Conservation (phyloP, 1,140 invertebrate species). For the Venustaconcha ellipsiformis region DNA sequence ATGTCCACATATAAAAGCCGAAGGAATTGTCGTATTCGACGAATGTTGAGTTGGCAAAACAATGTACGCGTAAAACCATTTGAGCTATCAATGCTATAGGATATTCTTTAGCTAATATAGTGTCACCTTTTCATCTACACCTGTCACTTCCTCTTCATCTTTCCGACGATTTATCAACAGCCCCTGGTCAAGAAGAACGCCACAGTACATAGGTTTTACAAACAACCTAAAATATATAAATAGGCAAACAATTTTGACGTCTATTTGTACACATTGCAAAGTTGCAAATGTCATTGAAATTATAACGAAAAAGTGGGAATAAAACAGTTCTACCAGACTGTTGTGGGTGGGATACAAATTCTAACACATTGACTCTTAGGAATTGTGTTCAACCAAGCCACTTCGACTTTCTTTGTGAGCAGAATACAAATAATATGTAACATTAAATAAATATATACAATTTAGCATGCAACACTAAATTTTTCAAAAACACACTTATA, state of each 20-base stretch:
- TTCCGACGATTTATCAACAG: constrained; percentile 90
- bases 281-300: not conserved
- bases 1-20: not conserved
- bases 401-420: too few relatives aligned
- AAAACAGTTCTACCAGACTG: not conserved
- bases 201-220: constrained; percentile 93
- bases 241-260: not conserved
- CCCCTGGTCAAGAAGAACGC: constrained; percentile 93
- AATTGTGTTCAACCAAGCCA: too few relatives aligned
- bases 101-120: constrained; percentile 3
- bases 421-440: too few relatives aligned
- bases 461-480: too few relatives aligned
- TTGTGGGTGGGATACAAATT: not conserved
- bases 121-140: constrained; percentile 16
- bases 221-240: constrained; percentile 76
- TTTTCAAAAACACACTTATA: too few relatives aligned
- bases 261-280: not conserved
- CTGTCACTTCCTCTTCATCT: constrained; percentile 81
- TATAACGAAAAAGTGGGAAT: not conserved
- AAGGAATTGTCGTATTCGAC: not conserved
- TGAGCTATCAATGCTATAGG: not conserved
- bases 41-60: not conserved
- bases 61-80: not conserved
- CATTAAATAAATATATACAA: too few relatives aligned
- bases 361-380: constrained; percentile 1